Percentiles rank a stretch among this genome's conserved stretches.
Evolutionary conservation across 2,113 vertebrate species (phyloP).

Genomic region (Cynoglossus semilaevis): DNA sequence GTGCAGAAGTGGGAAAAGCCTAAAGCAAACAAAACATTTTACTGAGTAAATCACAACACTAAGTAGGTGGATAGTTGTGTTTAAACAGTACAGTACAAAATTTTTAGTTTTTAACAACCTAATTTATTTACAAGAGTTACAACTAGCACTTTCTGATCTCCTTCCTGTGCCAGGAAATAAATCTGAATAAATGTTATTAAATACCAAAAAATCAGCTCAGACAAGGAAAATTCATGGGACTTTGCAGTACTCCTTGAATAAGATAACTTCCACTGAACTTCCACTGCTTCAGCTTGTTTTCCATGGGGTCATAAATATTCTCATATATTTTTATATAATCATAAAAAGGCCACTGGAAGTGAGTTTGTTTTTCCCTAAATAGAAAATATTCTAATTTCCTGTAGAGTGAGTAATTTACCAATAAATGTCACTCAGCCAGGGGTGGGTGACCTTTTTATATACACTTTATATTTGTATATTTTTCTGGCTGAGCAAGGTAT

Average conservation of each 20-base stretch:
- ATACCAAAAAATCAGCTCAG: slow-evolving; percentile 7
- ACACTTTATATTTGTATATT: too few relatives aligned
- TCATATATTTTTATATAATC: slow-evolving; percentile 29
- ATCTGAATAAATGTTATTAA: slow-evolving; percentile 17
- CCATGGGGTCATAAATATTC: slow-evolving; percentile 35
- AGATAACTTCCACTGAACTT: slow-evolving; percentile 11
- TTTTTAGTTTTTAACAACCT: slow-evolving; percentile 11
- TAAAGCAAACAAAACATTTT: slow-evolving; percentile 68
- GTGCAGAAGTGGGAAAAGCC: slow-evolving; percentile 67
- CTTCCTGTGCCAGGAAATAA: slow-evolving; percentile 12
- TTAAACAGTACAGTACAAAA: slow-evolving; percentile 16
- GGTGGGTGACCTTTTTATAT: too few relatives aligned
- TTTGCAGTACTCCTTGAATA: slow-evolving; percentile 33
- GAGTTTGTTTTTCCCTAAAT: background rate
- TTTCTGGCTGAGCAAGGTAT: too few relatives aligned
- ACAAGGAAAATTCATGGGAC: slow-evolving; percentile 38
- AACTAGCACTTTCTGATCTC: slow-evolving; percentile 6
- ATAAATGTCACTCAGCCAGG: too few relatives aligned
- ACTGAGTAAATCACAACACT: slow-evolving; percentile 12
- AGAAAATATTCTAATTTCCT: background rate
- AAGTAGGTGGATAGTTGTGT: slow-evolving; percentile 1
- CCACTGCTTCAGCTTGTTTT: background rate
- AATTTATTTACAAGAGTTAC: background rate
- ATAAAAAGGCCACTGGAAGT: slow-evolving; percentile 22
- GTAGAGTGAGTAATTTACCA: too few relatives aligned